Conservation (phyloP, 2,888 invertebrate genomes). For the Watsonalla cultraria region DNA sequence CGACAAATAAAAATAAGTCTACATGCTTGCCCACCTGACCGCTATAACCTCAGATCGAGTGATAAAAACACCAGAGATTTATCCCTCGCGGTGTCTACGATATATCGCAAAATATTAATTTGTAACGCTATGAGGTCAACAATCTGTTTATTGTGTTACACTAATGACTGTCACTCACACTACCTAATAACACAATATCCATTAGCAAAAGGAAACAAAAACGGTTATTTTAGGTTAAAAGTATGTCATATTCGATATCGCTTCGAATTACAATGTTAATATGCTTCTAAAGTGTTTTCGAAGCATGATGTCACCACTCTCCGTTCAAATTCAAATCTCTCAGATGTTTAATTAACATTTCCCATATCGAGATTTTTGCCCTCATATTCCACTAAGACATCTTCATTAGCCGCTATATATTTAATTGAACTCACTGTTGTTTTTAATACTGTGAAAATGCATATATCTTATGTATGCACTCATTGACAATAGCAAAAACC, state of each 20-base stretch:
- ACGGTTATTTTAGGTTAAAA: background rate
- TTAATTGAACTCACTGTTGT: too few species aligned
- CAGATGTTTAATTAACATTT: background rate
- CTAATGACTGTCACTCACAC: constrained; percentile 16
- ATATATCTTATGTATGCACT: too few species aligned
- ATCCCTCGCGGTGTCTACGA: constrained; percentile 46
- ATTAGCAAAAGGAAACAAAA: background rate
- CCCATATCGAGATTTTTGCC: background rate
- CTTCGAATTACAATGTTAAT: background rate
- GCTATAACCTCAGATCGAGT: constrained; percentile 37
- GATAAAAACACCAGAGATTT: constrained; percentile 57
- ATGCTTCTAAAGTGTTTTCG: background rate
- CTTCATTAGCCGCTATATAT: too few species aligned
- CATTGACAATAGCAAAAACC: too few species aligned
- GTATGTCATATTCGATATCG: background rate
- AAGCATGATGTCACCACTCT: background rate
- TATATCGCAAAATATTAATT: constrained; percentile 63
- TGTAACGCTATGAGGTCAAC: constrained; percentile 50
- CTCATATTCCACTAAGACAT: background rate
- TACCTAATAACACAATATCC: background rate
- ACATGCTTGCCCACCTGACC: constrained; percentile 51
- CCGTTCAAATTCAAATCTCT: background rate
- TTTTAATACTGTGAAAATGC: too few species aligned
- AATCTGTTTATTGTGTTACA: constrained; percentile 45
- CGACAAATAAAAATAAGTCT: constrained; percentile 49